phyloP scores from a whole-genome alignment of 2,797 vertebrate genomes.

The Simalia tracyae region DNA sequence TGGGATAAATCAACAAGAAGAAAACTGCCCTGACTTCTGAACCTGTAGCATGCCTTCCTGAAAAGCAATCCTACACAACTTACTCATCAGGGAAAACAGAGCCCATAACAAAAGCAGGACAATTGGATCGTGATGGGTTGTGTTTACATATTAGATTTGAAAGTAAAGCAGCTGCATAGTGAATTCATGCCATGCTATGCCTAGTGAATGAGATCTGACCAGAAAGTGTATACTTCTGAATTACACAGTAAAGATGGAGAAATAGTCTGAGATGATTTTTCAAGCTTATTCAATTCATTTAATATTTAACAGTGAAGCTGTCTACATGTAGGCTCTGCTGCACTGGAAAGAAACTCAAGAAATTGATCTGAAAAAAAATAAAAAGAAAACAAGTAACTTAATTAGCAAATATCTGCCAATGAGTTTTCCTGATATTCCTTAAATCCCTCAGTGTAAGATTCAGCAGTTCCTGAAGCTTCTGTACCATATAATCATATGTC shows the following conservation, averaged over 20 bases:
- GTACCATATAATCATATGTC: not conserved
- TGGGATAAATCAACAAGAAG: not conserved
- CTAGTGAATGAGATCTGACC: conserved; percentile 53
- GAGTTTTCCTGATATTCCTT: conserved; percentile 42
- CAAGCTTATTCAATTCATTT: conserved; percentile 74
- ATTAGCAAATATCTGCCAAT: conserved; percentile 60
- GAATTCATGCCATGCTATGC: conserved; percentile 41
- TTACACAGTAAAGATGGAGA: conserved; percentile 66
- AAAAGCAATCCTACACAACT: not conserved
- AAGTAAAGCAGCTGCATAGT: not conserved
- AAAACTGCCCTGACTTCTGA: not conserved
- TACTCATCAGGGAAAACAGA: not conserved
- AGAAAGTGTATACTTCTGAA: conserved; percentile 61
- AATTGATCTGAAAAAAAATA: conserved; percentile 61
- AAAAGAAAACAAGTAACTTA: conserved; percentile 63
- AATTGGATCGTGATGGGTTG: not conserved
- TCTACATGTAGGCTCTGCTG: conserved; percentile 60
- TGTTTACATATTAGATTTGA: not conserved
- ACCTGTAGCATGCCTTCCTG: not conserved
- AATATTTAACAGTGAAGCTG: conserved; percentile 74
- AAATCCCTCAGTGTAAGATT: conserved; percentile 29
- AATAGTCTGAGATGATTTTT: conserved; percentile 74
- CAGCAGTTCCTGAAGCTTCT: not conserved
- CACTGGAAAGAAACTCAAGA: conserved; percentile 54
- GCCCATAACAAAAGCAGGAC: not conserved